Percentiles rank a stretch among this genome's conserved stretches.
phyloP scores from a whole-genome alignment of 2,888 invertebrate species.

The Nephrocerus scutellatus region DNA sequence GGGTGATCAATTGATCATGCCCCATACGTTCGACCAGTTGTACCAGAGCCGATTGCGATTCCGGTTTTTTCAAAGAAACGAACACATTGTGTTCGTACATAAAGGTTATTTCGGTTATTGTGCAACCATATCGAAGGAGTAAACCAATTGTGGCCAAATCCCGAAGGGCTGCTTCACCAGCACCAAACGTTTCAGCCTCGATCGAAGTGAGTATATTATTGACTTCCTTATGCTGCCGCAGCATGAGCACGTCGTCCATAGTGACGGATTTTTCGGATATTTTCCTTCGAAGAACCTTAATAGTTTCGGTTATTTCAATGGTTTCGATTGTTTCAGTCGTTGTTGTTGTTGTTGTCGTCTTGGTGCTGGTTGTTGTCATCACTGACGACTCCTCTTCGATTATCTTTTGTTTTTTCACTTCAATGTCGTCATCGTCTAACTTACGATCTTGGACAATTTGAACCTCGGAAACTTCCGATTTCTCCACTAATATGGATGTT shows the following conservation, averaged over 20 bases:
- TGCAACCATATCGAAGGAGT: conserved; percentile 67
- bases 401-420: conserved; percentile 17
- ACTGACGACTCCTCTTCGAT: conserved; percentile 8
- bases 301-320: conserved; percentile 49
- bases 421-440: conserved; percentile 34
- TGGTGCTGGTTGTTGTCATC: conserved; percentile 37
- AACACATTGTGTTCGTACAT: conserved; percentile 73
- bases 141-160: conserved; percentile 79
- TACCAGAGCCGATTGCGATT: conserved; percentile 77
- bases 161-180: conserved; percentile 66
- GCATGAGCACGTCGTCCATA: conserved; percentile 53
- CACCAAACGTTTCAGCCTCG: conserved; percentile 69
- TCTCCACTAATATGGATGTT: conserved; percentile 38
- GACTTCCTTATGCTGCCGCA: conserved; percentile 63
- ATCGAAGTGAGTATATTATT: conserved; percentile 67
- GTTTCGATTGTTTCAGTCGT: conserved; percentile 29
- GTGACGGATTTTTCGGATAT: conserved; percentile 44
- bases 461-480: conserved; percentile 50
- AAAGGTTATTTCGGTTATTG: conserved; percentile 67
- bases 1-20: conserved; percentile 70
- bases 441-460: conserved; percentile 47
- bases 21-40: conserved; percentile 78
- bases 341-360: conserved; percentile 24
- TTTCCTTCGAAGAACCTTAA: conserved; percentile 47
- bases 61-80: conserved; percentile 69